A percentile compares a stretch with the other conserved stretches of the same genome.
Evolutionary conservation across 2,113 vertebrate genomes (phyloP).

Genomic region (Sorex araneus): DNA sequence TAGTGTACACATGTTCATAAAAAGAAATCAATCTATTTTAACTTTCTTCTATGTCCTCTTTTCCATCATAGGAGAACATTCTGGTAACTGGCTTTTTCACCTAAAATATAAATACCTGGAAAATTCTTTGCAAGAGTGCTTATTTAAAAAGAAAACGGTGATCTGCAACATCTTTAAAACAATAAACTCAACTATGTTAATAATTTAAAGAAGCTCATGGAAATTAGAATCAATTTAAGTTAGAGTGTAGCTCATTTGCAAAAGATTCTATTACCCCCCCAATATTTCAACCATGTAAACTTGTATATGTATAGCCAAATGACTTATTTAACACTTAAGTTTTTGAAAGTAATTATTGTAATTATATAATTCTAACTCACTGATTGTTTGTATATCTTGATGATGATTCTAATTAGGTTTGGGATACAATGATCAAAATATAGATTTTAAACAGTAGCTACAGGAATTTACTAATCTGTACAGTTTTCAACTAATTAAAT

Average conservation of each 20-base stretch:
- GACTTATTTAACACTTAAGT: not conserved
- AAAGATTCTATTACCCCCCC: not conserved
- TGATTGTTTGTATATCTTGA: not conserved
- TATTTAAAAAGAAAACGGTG: not conserved
- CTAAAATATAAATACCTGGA: too few relatives aligned
- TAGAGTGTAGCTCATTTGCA: not conserved
- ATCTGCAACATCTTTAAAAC: not conserved
- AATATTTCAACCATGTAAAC: not conserved
- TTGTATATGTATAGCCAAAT: not conserved
- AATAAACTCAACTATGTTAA: conserved; percentile 1
- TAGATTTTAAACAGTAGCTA: not conserved
- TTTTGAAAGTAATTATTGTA: not conserved
- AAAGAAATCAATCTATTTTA: not conserved
- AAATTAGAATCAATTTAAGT: conserved; percentile 15
- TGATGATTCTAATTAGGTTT: not conserved
- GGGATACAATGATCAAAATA: not conserved
- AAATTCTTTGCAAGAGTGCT: too few relatives aligned
- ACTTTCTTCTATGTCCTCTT: not conserved
- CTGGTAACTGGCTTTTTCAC: not conserved
- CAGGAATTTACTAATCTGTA: not conserved
- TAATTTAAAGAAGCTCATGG: not conserved
- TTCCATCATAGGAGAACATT: not conserved
- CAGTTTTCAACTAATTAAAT: not conserved
- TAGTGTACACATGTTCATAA: not conserved
- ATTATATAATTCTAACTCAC: not conserved